Evolutionary conservation across 2,797 vertebrate species (phyloP), one percentile per base, ranked within the genome.

Genomic region (Cichlasoma orientale): DNA sequence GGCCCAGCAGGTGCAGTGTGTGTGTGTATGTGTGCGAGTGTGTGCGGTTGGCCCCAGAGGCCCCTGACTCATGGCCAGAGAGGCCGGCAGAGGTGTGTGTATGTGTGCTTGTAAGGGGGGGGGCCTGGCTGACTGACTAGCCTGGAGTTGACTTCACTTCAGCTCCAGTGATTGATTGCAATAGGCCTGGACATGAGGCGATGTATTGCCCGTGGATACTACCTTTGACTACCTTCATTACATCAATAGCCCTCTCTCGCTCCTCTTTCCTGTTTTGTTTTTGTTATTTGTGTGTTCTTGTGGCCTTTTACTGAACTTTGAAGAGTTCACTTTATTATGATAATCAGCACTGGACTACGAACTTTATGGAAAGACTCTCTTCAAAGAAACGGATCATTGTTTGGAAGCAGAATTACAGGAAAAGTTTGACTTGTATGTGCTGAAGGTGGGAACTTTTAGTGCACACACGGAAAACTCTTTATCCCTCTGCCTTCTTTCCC

Each of bases 181-280:
- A 95, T 81, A 47, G 87, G 91, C 84, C 90, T 87, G 88, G 91
- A 95, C 95, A 86, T 82, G 86, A 68, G 82, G 88, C 93, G 82
- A 91, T 93, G 94, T 93, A 76, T 93, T 80, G 92, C 85, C 95
- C 92, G 78, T 91, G 95, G 95, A 93, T 95, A 95, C 94, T 94
- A 96, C 95, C 96, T 97, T 93, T 93, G 92, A 93, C 92, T 90
- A 90, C 89, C 93, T 93, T 86, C 92, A 90, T 94, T 90, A 91
- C 90, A 88, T 92, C 93, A 92, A 84, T 91, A 91, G 71, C 75
- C 27, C 73, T 83, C 79, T 75, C 78, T 75, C 55, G 7, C 58
- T 82, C 38, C n/a, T 68, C 73, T 66, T 58, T 74, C 61, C 70
- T 70, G 27, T 79, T 75, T 73, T 78, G 5, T 73, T 84, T 63